phyloP scores from a whole-genome alignment of 2,113 vertebrate species.

The Onychorhynchus coronatus region DNA sequence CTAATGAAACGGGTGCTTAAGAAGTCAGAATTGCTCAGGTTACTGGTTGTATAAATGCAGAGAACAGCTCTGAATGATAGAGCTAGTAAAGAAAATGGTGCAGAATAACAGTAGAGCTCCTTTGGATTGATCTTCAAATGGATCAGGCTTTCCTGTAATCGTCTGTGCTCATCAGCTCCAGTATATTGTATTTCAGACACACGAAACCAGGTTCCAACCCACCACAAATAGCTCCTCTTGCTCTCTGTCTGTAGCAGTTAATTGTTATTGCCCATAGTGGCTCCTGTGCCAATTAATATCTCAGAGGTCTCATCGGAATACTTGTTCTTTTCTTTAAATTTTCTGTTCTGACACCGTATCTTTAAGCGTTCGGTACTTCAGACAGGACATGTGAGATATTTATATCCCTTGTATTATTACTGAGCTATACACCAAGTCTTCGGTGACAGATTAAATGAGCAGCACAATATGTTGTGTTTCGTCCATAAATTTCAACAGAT shows the following conservation, averaged over 20 bases:
- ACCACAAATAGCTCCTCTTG: background rate
- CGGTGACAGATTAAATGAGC: slow-evolving; percentile 48
- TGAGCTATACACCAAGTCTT: slow-evolving; percentile 28
- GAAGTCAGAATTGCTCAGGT: slow-evolving; percentile 33
- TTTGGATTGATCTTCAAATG: background rate
- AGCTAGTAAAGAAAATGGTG: slow-evolving; percentile 1
- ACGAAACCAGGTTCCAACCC: background rate
- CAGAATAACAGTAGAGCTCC: slow-evolving; percentile 38
- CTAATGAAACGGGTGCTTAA: slow-evolving; percentile 46
- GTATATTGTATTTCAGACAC: slow-evolving; percentile 28
- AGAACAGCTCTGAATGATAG: background rate
- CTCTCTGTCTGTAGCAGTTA: slow-evolving; percentile 18
- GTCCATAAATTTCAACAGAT: slow-evolving; percentile 64
- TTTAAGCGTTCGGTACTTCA: background rate
- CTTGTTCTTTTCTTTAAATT: slow-evolving; percentile 27
- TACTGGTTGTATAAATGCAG: slow-evolving; percentile 1
- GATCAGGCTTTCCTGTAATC: slow-evolving; percentile 36
- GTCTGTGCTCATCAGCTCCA: background rate
- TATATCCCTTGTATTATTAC: slow-evolving; percentile 27
- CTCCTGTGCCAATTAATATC: background rate
- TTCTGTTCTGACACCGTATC: background rate
- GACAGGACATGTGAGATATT: background rate
- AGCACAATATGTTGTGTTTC: slow-evolving; percentile 52
- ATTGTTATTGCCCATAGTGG: background rate
- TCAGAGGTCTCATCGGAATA: background rate